Evolutionary conservation across 2,888 invertebrate genomes (phyloP).

Genomic region (Litoditis marina): DNA sequence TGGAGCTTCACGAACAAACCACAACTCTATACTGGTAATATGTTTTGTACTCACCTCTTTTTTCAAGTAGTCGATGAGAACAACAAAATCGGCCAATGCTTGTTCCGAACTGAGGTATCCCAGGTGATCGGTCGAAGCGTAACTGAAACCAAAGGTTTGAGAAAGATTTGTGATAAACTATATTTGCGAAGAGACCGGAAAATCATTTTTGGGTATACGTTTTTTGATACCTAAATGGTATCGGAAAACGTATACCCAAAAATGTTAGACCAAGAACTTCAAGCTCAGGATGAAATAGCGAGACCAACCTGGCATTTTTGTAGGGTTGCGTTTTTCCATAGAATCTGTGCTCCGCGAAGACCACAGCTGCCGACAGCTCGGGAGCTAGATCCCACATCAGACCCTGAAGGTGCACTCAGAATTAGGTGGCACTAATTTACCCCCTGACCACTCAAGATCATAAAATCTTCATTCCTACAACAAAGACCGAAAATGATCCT

Average conservation of each 20-base stretch:
- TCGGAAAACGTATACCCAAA: conserved; percentile 66
- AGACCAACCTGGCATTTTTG: conserved; percentile 70
- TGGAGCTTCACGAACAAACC: too few species aligned
- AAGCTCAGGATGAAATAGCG: too few species aligned
- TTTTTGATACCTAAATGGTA: neutral
- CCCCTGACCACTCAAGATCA: too few species aligned
- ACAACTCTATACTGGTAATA: too few species aligned
- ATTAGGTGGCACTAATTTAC: too few species aligned
- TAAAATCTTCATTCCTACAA: too few species aligned
- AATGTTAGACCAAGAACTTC: too few species aligned
- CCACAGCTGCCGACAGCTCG: conserved; percentile 75
- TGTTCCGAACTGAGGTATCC: conserved; percentile 81
- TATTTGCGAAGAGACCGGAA: too few species aligned
- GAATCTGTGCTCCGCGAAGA: conserved; percentile 92
- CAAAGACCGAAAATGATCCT: too few species aligned
- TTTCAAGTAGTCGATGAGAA: conserved; percentile 73
- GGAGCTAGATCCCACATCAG: conserved; percentile 87
- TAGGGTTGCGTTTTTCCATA: conserved; percentile 86
- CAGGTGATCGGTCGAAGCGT: conserved; percentile 39
- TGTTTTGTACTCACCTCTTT: conserved; percentile 32
- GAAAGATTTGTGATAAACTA: too few species aligned
- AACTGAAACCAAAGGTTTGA: too few species aligned
- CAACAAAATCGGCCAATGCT: conserved; percentile 86
- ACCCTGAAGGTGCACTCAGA: conserved; percentile 70
- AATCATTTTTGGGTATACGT: too few species aligned